Evolutionary conservation across 1,140 invertebrate genomes (phyloP).

Genomic region (Vollenhovia emeryi): DNA sequence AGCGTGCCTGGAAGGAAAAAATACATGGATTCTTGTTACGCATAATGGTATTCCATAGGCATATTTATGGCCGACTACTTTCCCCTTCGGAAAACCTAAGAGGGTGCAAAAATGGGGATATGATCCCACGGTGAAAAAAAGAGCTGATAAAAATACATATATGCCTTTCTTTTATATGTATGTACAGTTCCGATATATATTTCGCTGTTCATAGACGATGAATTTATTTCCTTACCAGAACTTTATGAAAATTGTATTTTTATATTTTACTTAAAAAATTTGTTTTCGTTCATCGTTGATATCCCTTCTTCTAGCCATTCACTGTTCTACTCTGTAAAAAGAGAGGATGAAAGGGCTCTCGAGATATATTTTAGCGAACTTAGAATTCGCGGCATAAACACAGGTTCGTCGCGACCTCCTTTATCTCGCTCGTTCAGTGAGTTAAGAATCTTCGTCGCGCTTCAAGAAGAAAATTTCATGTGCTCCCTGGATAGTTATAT

Average conservation of each 20-base stretch:
- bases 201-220: neutral
- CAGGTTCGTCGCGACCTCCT: neutral
- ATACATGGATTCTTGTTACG: constrained; percentile 14
- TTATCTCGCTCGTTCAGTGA: constrained; percentile 5
- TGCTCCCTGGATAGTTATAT: neutral
- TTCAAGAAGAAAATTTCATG: constrained; percentile 23
- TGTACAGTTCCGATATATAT: neutral
- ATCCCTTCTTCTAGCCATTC: neutral
- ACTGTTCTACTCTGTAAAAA: neutral
- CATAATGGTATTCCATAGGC: constrained; percentile 3
- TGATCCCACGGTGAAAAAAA: neutral
- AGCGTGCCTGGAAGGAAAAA: neutral
- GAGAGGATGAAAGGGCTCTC: neutral
- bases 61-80: constrained; percentile 49
- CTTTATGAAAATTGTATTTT: neutral
- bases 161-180: neutral
- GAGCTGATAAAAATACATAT: neutral
- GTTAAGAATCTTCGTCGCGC: neutral
- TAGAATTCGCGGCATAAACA: neutral
- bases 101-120: neutral
- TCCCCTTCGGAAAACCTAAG: neutral
- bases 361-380: neutral
- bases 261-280: neutral
- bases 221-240: neutral
- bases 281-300: neutral